Base-by-base conservation (phyloP, 2,888 invertebrate species). In the Heliconius sara region DNA sequence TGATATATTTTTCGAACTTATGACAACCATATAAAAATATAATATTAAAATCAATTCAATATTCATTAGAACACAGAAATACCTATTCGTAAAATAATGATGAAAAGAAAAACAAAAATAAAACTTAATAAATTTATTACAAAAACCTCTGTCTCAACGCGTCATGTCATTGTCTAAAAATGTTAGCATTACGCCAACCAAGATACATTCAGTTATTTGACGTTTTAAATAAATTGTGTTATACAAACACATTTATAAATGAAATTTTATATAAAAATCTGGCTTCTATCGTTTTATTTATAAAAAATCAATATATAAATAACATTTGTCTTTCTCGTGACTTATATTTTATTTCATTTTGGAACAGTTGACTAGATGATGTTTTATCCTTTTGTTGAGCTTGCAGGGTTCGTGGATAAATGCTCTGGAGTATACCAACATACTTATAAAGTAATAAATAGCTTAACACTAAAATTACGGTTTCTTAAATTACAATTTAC, bases 401-500 rank as follows among this genome's bases (percentile, higher is more conserved):
- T 76, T 66, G 70, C 74, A 30, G 74, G 63, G 75, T 84, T 84
- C 80, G 76, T 87, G 52, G 63, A 76, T 93, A 94, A 94, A 94
- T 94, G 94, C 94, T 93, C 91, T 89, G 90, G 88, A 91, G 87
- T 90, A 85, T 87, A 86, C 89, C 83, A 81, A 85, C 87, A 88
- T 89, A 87, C 86, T 89, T 89, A 70, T 43, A 90, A 88, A 89
- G 88, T 92, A 91, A 84, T 89, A 91, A 89, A 84, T 89, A 91
- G 89, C 91, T 93, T 93, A 93, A 81, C 82, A 90, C 89, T 94
- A 94, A 89, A 88, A 91, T 94, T 93, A 95, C 94, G 94, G 93
- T 93, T 94, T 90, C 93, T 89, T 93, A 93, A 86, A 84, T 89
- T 89, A 89, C 86, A 86, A 86, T 85, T 89, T 89, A 86, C 89